Conservation (phyloP, 2,888 invertebrate species). For the Drosophila differens region DNA sequence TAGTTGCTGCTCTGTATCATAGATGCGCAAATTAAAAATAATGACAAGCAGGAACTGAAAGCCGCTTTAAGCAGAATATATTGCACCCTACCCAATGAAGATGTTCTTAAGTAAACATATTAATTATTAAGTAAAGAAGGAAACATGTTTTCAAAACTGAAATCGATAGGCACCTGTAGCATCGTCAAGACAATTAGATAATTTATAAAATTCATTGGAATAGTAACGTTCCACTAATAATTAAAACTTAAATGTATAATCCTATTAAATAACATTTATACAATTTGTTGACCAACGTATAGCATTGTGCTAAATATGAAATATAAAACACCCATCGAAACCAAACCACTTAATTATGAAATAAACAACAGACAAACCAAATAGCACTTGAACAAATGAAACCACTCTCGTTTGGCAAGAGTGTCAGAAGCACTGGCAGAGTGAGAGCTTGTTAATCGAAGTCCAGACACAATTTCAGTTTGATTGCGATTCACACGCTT, state of each 20-base stretch:
- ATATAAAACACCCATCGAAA: background rate
- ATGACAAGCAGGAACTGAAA: constrained; percentile 43
- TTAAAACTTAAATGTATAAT: background rate
- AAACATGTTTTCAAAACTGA: background rate
- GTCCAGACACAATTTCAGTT: constrained; percentile 13
- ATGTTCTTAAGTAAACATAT: background rate
- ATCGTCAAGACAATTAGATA: background rate
- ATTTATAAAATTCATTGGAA: background rate
- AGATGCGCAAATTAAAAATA: constrained; percentile 73
- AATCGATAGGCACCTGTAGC: background rate
- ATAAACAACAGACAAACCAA: background rate
- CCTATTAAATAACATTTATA: too few species aligned
- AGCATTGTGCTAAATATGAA: background rate
- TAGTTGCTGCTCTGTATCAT: constrained; percentile 46
- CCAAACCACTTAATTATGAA: constrained; percentile 2
- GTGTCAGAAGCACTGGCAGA: constrained; percentile 1
- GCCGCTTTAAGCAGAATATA: constrained; percentile 1
- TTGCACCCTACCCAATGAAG: background rate
- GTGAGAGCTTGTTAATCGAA: constrained; percentile 24
- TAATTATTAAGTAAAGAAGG: background rate
- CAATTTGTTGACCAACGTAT: background rate
- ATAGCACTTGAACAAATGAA: constrained; percentile 4
- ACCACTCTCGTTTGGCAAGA: background rate
- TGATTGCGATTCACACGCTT: constrained; percentile 15
- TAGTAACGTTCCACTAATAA: background rate